Percentiles rank a stretch among this genome's conserved stretches.
Conservation (phyloP, 2,888 invertebrate genomes). For the Limnephilus lunatus region DNA sequence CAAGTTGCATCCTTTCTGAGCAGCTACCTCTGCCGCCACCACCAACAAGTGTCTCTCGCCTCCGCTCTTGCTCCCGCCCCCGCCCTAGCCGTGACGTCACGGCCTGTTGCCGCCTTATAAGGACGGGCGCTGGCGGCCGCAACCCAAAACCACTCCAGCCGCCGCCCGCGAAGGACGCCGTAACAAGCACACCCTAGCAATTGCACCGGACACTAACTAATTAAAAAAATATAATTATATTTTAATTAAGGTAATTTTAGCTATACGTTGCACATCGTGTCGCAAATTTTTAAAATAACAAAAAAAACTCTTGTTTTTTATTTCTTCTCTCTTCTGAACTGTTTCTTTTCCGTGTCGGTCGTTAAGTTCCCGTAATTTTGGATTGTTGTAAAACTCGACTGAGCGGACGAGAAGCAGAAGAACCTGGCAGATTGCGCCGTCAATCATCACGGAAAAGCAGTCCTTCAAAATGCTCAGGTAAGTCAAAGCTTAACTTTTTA, state of each 20-base stretch:
- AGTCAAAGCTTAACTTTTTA: neutral
- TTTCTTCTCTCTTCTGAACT: neutral
- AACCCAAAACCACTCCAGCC: constrained; percentile 32
- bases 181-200: neutral
- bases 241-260: neutral
- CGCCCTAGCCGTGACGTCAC: constrained; percentile 58
- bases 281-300: neutral
- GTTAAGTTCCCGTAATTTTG: neutral
- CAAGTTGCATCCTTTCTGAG: neutral
- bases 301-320: neutral
- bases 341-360: neutral
- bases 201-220: neutral
- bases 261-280: neutral
- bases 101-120: constrained; percentile 59
- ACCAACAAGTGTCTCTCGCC: constrained; percentile 49
- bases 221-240: neutral
- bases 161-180: constrained; percentile 11
- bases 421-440: neutral
- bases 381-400: neutral
- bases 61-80: neutral
- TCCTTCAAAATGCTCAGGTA: neutral
- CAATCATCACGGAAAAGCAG: neutral
- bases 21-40: neutral
- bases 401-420: neutral
- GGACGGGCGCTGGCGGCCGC: constrained; percentile 42